Conservation (phyloP, 2,888 invertebrate genomes). For the Helicoverpa assulta region DNA sequence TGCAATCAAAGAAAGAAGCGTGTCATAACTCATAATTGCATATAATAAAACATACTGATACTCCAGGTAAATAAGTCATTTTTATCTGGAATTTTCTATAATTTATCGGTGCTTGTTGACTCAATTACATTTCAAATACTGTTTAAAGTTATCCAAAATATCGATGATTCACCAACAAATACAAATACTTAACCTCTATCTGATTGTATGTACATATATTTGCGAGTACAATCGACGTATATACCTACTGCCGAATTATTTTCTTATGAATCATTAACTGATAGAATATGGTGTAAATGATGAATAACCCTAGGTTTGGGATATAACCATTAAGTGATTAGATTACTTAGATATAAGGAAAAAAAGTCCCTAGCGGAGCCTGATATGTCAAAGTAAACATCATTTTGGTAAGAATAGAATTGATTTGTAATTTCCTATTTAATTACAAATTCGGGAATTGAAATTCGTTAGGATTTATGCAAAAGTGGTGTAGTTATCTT, state of each 20-base stretch:
- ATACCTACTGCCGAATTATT: neutral
- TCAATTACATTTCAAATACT: constrained; percentile 43
- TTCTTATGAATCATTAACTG: neutral
- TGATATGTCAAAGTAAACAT: too few species aligned
- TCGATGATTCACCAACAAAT: constrained; percentile 34
- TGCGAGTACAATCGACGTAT: neutral
- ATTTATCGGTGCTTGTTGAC: constrained; percentile 40
- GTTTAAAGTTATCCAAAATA: constrained; percentile 29
- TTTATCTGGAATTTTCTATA: constrained; percentile 53
- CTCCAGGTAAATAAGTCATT: constrained; percentile 45
- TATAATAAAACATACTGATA: constrained; percentile 53
- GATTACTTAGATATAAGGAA: too few species aligned
- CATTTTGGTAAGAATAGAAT: too few species aligned
- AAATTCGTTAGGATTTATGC: too few species aligned
- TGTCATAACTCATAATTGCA: constrained; percentile 47
- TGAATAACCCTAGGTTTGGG: neutral
- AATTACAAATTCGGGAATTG: too few species aligned
- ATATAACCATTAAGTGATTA: neutral
- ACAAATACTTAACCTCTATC: constrained; percentile 4
- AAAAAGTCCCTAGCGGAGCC: too few species aligned
- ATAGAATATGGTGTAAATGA: neutral
- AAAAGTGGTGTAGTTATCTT: too few species aligned
- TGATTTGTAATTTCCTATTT: too few species aligned
- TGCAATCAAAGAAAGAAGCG: constrained; percentile 58
- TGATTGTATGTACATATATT: neutral